These are phyloP conservation scores for Drosophila murphyi DNA, from an alignment of 1,140 invertebrate species.

Conservation along the genomic window DNA sequence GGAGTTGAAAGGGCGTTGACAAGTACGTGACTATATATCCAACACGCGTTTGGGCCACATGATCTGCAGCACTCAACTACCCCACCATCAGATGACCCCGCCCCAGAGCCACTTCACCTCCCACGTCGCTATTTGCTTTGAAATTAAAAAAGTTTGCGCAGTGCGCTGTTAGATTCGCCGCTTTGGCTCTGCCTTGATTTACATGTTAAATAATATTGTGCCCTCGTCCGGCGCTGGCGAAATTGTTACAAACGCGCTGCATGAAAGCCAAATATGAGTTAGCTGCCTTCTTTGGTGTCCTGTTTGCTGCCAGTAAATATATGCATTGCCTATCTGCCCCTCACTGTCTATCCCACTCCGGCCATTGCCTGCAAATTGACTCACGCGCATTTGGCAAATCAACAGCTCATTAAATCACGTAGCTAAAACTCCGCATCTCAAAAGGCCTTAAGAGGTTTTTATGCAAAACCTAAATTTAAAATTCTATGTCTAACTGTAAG, in stretches of 20 bases:
- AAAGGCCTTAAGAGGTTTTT: constrained; percentile 6
- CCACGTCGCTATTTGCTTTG: constrained; percentile 68
- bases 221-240: constrained; percentile 33
- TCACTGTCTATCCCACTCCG: not conserved
- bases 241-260: constrained; percentile 67
- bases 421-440: constrained; percentile 19
- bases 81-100: constrained; percentile 14
- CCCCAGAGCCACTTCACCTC: not conserved
- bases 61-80: constrained; percentile 39
- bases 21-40: constrained; percentile 82
- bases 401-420: constrained; percentile 73
- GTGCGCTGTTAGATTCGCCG: constrained; percentile 68
- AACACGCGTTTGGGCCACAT: constrained; percentile 61
- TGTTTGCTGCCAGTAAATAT: constrained; percentile 58
- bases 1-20: constrained; percentile 50
- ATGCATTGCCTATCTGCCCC: constrained; percentile 35
- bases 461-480: constrained; percentile 26
- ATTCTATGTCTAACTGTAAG: constrained; percentile 5
- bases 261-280: constrained; percentile 75
- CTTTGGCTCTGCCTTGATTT: constrained; percentile 69
- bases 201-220: constrained; percentile 78
- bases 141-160: constrained; percentile 80
- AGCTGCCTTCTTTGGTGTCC: constrained; percentile 18
- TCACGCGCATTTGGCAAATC: constrained; percentile 62
- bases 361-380: constrained; percentile 34